These are phyloP conservation scores for Erpetoichthys calabaricus DNA, from an alignment of 2,797 vertebrate genomes.

Conservation along the genomic window DNA sequence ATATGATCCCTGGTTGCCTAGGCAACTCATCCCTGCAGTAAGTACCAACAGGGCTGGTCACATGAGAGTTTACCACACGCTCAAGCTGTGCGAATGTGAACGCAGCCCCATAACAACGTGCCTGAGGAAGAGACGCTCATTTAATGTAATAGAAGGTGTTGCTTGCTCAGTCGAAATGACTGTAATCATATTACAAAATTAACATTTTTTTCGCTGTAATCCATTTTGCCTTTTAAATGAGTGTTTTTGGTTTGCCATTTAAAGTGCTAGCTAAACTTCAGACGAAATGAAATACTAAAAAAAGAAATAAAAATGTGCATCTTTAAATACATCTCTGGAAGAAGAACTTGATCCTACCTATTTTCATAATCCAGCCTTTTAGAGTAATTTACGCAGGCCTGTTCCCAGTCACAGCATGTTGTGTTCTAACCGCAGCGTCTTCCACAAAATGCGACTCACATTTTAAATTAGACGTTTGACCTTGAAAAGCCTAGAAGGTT, in stretches of 20 bases:
- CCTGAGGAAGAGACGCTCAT: constrained; percentile 11
- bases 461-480: too few relatives aligned
- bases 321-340: not conserved
- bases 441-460: too few relatives aligned
- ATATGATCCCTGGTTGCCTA: constrained; percentile 39
- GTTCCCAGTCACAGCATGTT: too few relatives aligned
- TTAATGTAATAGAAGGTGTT: too few relatives aligned
- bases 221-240: not conserved
- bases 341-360: not conserved
- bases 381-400: not conserved
- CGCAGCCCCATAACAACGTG: constrained; percentile 13
- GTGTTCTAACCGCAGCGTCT: too few relatives aligned
- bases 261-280: not conserved
- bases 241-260: not conserved
- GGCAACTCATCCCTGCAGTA: constrained; percentile 33
- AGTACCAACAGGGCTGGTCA: constrained; percentile 22
- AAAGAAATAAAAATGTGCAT: not conserved
- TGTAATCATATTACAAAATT: not conserved
- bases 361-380: not conserved
- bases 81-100: not conserved
- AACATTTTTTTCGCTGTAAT: not conserved
- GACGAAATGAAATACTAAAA: not conserved
- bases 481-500: too few relatives aligned
- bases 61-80: constrained; percentile 12
- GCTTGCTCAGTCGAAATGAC: too few relatives aligned